phyloP scores from a whole-genome alignment of 2,888 invertebrate species.

The Fissipunctia ypsillon region DNA sequence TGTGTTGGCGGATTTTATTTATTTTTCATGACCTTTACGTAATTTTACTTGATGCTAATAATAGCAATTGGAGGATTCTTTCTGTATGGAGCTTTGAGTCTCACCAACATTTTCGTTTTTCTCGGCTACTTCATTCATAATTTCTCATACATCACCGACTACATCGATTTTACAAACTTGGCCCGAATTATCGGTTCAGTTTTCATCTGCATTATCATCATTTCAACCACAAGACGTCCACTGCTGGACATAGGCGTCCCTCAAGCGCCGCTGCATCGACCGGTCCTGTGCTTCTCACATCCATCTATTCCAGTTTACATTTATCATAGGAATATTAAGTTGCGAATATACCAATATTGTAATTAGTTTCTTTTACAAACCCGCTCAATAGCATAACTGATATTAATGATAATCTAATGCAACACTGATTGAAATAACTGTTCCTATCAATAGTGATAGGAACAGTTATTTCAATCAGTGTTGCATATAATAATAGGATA shows the following conservation, averaged over 20 bases:
- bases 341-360: background rate
- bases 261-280: background rate
- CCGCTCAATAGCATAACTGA: background rate
- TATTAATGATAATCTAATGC: background rate
- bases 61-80: background rate
- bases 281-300: background rate
- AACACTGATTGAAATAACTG: background rate
- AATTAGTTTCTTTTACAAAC: background rate
- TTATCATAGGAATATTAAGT: background rate
- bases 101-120: background rate
- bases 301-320: background rate
- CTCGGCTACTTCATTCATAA: no score
- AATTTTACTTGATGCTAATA: background rate
- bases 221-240: background rate
- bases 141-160: no score
- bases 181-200: background rate
- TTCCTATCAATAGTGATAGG: no score
- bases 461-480: no score
- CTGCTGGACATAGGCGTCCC: background rate
- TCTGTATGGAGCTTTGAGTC: background rate
- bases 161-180: background rate
- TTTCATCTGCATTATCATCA: background rate
- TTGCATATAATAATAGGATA: no score
- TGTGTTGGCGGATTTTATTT: constrained; percentile 1
- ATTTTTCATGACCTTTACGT: background rate